Evolutionary conservation across 2,797 vertebrate species (phyloP).

Genomic region (Thamnophis elegans): DNA sequence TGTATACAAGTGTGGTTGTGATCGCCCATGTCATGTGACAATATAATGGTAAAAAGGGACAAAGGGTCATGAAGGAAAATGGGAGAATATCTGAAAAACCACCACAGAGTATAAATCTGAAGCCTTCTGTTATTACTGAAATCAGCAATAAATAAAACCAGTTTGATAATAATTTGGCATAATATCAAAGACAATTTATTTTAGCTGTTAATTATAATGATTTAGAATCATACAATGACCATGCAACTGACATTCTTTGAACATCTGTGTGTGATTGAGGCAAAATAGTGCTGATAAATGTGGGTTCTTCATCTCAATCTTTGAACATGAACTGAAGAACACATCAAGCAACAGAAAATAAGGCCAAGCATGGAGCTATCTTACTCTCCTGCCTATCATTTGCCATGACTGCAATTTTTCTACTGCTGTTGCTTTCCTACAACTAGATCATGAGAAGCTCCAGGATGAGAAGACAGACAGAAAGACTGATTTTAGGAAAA

Average conservation of each 20-base stretch:
- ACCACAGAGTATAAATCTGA: background rate
- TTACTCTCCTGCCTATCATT: background rate
- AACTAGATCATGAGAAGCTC: background rate
- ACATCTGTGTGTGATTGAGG: background rate
- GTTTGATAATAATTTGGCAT: background rate
- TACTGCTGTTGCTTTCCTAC: background rate
- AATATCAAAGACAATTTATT: background rate
- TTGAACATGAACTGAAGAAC: background rate
- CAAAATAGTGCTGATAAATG: background rate
- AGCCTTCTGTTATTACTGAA: conserved; percentile 34
- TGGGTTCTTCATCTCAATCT: background rate
- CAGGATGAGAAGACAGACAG: background rate
- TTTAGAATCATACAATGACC: background rate
- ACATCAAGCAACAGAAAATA: background rate
- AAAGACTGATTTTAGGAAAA: background rate
- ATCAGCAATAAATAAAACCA: background rate
- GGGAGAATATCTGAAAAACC: background rate
- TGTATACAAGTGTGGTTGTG: background rate
- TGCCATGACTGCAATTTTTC: background rate
- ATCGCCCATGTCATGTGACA: conserved; percentile 18
- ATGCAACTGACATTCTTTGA: background rate
- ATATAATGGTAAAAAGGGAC: background rate
- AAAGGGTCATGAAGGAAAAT: background rate
- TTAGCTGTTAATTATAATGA: background rate
- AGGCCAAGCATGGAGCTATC: background rate